Conservation (phyloP, 2,888 invertebrate species). For the Icerya purchasi region DNA sequence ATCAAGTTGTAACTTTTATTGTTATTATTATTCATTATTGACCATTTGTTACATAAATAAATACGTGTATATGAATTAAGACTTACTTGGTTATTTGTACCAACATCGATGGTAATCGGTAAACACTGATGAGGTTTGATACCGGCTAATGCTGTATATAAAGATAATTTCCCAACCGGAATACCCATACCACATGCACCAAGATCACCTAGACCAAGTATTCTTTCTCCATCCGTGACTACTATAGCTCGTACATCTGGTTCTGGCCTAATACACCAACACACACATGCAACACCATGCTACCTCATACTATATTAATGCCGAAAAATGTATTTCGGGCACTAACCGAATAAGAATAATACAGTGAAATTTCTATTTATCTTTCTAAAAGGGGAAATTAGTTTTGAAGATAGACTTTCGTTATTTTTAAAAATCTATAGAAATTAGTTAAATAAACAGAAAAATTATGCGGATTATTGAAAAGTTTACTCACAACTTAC, state of each 20-base stretch:
- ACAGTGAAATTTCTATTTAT: too few relatives aligned
- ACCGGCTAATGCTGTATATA: slow-evolving; percentile 93
- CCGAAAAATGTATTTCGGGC: background rate
- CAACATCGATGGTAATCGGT: slow-evolving; percentile 83
- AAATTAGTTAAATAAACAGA: too few relatives aligned
- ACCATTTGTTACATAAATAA: too few relatives aligned
- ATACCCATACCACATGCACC: slow-evolving; percentile 97
- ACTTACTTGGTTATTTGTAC: slow-evolving; percentile 66
- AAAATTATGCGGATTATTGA: too few relatives aligned
- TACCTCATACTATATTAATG: slow-evolving; percentile 5
- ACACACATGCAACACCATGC: slow-evolving; percentile 11
- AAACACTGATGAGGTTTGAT: slow-evolving; percentile 87
- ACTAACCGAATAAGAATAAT: too few relatives aligned
- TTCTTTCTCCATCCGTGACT: slow-evolving; percentile 93
- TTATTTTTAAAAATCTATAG: too few relatives aligned
- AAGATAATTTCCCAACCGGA: slow-evolving; percentile 85
- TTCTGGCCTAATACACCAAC: slow-evolving; percentile 41
- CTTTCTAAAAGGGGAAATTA: too few relatives aligned
- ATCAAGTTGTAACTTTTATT: too few relatives aligned
- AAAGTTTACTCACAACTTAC: too few relatives aligned
- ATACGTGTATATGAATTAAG: too few relatives aligned
- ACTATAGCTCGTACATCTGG: slow-evolving; percentile 66
- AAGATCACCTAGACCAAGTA: slow-evolving; percentile 86
- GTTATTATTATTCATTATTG: too few relatives aligned
- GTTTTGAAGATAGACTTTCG: too few relatives aligned